These are phyloP conservation scores for Calliscelio sp. DNA, from an alignment of 2,888 invertebrate genomes.

Conservation along the genomic window DNA sequence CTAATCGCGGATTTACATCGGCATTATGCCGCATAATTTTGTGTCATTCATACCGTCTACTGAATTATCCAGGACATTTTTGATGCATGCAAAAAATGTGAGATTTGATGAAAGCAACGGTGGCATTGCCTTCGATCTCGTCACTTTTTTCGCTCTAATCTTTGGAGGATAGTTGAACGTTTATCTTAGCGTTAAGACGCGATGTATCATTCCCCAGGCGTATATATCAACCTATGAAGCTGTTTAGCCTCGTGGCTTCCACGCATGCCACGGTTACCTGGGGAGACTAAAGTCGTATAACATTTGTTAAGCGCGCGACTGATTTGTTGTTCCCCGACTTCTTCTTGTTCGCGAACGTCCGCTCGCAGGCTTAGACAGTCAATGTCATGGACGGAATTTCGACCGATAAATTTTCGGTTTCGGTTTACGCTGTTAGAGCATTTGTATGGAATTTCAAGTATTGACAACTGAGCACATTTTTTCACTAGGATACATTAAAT, in stretches of 20 bases:
- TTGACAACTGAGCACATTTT: neutral
- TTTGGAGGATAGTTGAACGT: constrained; percentile 41
- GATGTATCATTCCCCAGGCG: constrained; percentile 60
- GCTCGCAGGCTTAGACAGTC: constrained; percentile 23
- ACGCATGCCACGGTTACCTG: constrained; percentile 53
- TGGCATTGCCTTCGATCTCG: constrained; percentile 46
- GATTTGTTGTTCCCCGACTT: constrained; percentile 40
- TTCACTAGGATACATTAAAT: too few species aligned
- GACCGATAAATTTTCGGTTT: constrained; percentile 18
- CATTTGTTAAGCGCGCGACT: constrained; percentile 41
- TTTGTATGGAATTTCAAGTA: neutral
- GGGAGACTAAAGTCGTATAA: constrained; percentile 43
- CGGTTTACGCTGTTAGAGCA: neutral
- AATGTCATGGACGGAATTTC: constrained; percentile 29
- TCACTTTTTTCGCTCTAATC: constrained; percentile 62
- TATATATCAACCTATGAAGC: constrained; percentile 48
- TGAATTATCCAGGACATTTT: too few species aligned
- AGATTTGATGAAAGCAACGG: too few species aligned
- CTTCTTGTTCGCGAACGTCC: constrained; percentile 19
- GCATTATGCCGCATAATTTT: constrained; percentile 64
- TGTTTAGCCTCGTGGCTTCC: constrained; percentile 53
- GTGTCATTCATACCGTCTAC: constrained; percentile 37
- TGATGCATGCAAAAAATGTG: too few species aligned
- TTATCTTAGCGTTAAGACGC: constrained; percentile 59
- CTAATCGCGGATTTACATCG: constrained; percentile 63